A percentile compares a stretch with the other conserved stretches of the same genome.
Conservation (phyloP, 2,113 vertebrate species). For the Labeo catla region DNA sequence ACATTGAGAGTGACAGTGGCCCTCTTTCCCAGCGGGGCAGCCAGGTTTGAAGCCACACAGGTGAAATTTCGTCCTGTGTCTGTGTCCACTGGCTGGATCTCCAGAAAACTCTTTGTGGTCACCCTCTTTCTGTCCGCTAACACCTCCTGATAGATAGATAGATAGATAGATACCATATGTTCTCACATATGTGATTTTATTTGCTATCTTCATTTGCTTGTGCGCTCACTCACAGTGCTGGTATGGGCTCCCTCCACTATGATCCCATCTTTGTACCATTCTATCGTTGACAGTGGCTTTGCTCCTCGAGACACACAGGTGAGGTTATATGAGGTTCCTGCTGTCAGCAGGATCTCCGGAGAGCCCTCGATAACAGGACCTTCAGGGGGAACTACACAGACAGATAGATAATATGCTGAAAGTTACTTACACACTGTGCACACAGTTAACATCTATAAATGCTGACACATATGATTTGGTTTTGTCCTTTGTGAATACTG, state of each 20-base stretch:
- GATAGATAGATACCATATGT: background rate
- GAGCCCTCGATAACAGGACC: constrained; percentile 87
- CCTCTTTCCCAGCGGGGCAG: constrained; percentile 85
- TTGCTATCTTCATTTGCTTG: constrained; percentile 32
- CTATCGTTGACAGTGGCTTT: constrained; percentile 88
- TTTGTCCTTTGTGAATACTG: background rate
- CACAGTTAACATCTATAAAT: background rate
- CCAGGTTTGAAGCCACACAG: constrained; percentile 87
- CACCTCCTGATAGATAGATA: constrained; percentile 78
- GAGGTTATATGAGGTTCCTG: constrained; percentile 85
- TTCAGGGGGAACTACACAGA: constrained; percentile 81
- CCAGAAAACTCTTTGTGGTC: constrained; percentile 86
- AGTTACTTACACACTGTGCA: background rate
- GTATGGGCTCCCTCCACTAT: constrained; percentile 83
- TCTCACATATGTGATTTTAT: background rate
- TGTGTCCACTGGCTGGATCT: constrained; percentile 84
- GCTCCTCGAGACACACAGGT: constrained; percentile 89
- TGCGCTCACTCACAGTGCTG: constrained; percentile 80
- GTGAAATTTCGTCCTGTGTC: constrained; percentile 88
- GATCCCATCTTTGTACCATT: constrained; percentile 88
- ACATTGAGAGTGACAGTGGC: constrained; percentile 87
- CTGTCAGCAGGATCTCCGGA: constrained; percentile 87
- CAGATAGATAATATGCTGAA: constrained; percentile 22
- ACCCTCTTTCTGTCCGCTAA: constrained; percentile 88
- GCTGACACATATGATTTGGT: background rate